These are phyloP conservation scores for Steinernema feltiae DNA, from an alignment of 1,140 invertebrate genomes.

Conservation along the genomic window DNA sequence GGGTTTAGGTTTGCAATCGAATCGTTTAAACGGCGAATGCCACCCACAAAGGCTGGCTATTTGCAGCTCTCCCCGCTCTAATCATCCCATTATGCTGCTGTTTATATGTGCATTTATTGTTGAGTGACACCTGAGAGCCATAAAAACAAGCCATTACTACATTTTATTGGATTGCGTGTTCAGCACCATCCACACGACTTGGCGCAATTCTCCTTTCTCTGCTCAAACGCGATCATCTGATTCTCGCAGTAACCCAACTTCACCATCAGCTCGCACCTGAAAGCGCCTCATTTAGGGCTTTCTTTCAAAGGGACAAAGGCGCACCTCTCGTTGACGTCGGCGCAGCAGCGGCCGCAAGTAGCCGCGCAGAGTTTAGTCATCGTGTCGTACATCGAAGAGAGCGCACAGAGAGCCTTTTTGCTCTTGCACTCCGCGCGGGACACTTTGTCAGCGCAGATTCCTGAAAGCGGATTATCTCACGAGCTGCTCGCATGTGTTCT, in stretches of 20 bases:
- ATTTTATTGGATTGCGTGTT: neutral
- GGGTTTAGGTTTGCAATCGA: too few relatives aligned
- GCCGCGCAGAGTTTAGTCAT: neutral
- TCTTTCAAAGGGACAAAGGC: neutral
- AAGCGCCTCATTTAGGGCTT: too few relatives aligned
- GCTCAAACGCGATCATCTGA: neutral
- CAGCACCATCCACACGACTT: constrained; percentile 7
- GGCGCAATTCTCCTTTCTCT: neutral
- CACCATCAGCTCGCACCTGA: neutral
- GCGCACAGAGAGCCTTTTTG: neutral
- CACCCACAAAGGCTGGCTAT: too few relatives aligned
- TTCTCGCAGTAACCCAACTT: neutral
- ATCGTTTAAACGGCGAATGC: too few relatives aligned
- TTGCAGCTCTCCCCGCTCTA: too few relatives aligned
- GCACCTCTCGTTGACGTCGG: neutral
- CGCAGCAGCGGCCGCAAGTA: neutral
- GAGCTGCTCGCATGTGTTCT: too few relatives aligned
- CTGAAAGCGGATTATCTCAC: neutral
- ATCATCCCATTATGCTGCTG: too few relatives aligned
- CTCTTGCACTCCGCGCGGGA: neutral
- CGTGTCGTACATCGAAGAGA: neutral
- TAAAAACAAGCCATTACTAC: too few relatives aligned
- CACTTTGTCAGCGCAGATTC: neutral
- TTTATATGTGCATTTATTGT: neutral
- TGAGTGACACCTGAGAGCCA: too few relatives aligned